These are phyloP conservation scores for Etheostoma nigrum DNA, from an alignment of 2,797 vertebrate genomes.

Conservation along the genomic window DNA sequence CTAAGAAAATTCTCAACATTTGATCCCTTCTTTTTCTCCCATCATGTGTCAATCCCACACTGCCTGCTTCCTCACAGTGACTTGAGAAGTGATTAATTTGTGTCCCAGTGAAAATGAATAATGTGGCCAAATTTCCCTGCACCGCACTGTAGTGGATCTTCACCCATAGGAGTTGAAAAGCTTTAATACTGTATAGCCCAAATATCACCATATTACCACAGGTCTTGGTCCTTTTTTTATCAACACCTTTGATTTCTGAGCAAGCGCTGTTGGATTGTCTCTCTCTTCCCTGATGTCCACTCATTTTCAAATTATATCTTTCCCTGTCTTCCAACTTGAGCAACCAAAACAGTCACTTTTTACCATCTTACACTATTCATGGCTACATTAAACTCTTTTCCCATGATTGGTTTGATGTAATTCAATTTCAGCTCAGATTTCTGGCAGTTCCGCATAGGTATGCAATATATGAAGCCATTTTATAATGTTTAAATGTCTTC, in stretches of 20 bases:
- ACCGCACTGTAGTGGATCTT: not conserved
- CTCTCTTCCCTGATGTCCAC: not conserved
- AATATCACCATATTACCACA: conserved; percentile 10
- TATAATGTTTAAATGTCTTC: conserved; percentile 6
- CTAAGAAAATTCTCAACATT: conserved; percentile 4
- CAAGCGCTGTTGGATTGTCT: not conserved
- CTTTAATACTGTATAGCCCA: not conserved
- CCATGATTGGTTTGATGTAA: not conserved
- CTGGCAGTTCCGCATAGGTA: not conserved
- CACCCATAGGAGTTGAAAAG: not conserved
- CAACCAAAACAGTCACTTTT: not conserved
- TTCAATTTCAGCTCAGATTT: not conserved
- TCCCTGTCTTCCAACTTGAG: not conserved
- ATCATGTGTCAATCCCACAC: not conserved
- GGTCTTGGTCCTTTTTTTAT: not conserved
- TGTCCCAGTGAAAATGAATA: conserved; percentile 11
- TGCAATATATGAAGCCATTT: conserved; percentile 1
- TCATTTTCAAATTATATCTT: not conserved
- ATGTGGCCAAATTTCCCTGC: not conserved
- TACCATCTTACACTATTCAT: not conserved
- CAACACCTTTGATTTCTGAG: conserved; percentile 9
- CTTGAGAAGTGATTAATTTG: conserved; percentile 1
- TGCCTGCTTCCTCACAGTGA: not conserved
- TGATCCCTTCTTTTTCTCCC: conserved; percentile 6
- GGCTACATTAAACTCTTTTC: not conserved